A percentile compares a stretch with the other conserved stretches of the same genome.
phyloP scores from a whole-genome alignment of 1,140 invertebrate species.

The Pseudomyrmex sp. region DNA sequence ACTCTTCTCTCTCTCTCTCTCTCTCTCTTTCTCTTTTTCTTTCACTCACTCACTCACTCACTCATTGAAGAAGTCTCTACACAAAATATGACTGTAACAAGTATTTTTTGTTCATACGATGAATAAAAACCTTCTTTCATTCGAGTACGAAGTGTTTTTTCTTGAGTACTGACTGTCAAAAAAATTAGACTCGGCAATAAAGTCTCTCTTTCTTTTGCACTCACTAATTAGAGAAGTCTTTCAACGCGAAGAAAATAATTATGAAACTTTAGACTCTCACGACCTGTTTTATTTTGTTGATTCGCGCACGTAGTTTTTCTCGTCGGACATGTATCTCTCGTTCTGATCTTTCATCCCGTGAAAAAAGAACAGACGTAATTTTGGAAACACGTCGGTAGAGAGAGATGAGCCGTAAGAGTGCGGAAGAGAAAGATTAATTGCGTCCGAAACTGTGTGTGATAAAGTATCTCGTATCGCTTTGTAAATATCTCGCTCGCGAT shows the following conservation, averaged over 20 bases:
- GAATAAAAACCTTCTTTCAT: background rate
- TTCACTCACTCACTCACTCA: too few species aligned
- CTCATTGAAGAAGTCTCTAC: background rate
- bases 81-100: background rate
- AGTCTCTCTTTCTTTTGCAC: background rate
- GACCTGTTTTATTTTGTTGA: slow-evolving; percentile 40
- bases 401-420: slow-evolving; percentile 8
- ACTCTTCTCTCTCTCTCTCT: too few species aligned
- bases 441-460: slow-evolving; percentile 29
- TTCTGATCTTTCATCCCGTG: slow-evolving; percentile 39
- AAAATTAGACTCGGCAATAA: slow-evolving; percentile 7
- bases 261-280: slow-evolving; percentile 30
- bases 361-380: slow-evolving; percentile 59
- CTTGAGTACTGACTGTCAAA: background rate
- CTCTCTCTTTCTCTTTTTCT: too few species aligned
- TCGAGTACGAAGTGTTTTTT: background rate
- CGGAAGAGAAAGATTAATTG: slow-evolving; percentile 51
- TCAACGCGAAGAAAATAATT: slow-evolving; percentile 38
- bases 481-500: slow-evolving; percentile 30
- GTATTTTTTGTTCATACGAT: background rate
- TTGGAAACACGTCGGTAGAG: slow-evolving; percentile 46
- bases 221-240: slow-evolving; percentile 20
- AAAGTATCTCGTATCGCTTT: slow-evolving; percentile 39
- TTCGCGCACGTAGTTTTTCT: background rate
- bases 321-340: slow-evolving; percentile 42